Conservation (phyloP, 2,888 invertebrate species). For the Agonum fuliginosum region DNA sequence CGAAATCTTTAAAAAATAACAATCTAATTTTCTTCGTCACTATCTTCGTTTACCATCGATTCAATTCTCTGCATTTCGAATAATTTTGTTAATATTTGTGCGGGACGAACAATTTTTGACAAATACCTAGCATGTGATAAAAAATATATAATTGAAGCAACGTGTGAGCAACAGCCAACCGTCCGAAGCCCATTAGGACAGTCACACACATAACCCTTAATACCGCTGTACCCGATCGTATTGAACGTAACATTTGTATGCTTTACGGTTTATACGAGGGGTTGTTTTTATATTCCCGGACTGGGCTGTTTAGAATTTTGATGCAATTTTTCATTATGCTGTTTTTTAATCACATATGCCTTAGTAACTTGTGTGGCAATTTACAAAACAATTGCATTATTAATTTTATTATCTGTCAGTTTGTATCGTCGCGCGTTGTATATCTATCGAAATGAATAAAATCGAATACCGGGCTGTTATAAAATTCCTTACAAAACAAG, state of each 20-base stretch:
- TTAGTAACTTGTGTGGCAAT: too few relatives aligned
- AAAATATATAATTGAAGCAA: constrained; percentile 61
- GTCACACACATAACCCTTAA: constrained; percentile 61
- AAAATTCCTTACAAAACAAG: too few relatives aligned
- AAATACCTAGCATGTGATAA: constrained; percentile 62
- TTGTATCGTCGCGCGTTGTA: too few relatives aligned
- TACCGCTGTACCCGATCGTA: constrained; percentile 58
- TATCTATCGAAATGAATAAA: too few relatives aligned
- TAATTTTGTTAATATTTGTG: constrained; percentile 58
- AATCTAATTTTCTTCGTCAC: constrained; percentile 61
- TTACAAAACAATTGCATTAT: too few relatives aligned
- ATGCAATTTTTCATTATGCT: too few relatives aligned
- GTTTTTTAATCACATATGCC: too few relatives aligned
- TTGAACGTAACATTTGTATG: constrained; percentile 61
- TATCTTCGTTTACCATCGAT: constrained; percentile 59
- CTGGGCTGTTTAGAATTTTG: too few relatives aligned
- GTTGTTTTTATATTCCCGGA: too few relatives aligned
- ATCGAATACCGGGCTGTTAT: too few relatives aligned
- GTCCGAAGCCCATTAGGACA: constrained; percentile 62
- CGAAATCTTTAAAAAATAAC: too few relatives aligned
- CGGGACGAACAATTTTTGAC: constrained; percentile 61
- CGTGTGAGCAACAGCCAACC: constrained; percentile 62
- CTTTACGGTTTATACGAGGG: constrained; percentile 48
- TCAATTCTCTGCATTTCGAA: constrained; percentile 49
- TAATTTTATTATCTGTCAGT: too few relatives aligned